Conservation (phyloP, 2,888 invertebrate species). For the Drosophila acutilabella region DNA sequence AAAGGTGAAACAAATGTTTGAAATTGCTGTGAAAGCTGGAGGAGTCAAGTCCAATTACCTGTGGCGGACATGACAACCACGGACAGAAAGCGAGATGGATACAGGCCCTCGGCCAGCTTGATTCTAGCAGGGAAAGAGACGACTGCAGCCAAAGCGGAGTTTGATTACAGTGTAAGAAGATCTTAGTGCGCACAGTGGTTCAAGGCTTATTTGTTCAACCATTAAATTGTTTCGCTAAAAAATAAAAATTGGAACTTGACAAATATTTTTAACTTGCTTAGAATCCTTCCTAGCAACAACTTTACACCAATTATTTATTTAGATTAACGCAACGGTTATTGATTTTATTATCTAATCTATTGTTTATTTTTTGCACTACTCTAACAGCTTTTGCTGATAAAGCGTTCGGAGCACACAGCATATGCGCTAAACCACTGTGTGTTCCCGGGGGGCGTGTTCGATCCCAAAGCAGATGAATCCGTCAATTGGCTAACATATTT, state of each 20-base stretch:
- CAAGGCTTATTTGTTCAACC: background rate
- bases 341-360: background rate
- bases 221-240: background rate
- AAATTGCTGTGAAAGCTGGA: background rate
- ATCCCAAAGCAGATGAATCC: constrained; percentile 89
- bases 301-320: background rate
- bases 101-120: constrained; percentile 77
- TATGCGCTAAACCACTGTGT: constrained; percentile 93
- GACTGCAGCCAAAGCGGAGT: constrained; percentile 20
- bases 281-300: too few species aligned
- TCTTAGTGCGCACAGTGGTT: background rate
- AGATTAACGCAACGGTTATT: background rate
- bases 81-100: constrained; percentile 10
- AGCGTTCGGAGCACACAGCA: constrained; percentile 89
- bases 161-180: constrained; percentile 67
- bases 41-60: background rate
- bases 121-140: constrained; percentile 61
- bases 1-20: constrained; percentile 50
- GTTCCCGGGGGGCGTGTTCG: constrained; percentile 94
- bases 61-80: constrained; percentile 15
- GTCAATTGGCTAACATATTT: constrained; percentile 90
- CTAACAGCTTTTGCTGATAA: constrained; percentile 84
- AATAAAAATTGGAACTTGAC: background rate
- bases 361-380: background rate
- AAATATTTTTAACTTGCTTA: too few species aligned